A percentile compares a stretch with the other conserved stretches of the same genome.
Evolutionary conservation across 2,113 vertebrate genomes (phyloP).

Genomic region (human): DNA sequence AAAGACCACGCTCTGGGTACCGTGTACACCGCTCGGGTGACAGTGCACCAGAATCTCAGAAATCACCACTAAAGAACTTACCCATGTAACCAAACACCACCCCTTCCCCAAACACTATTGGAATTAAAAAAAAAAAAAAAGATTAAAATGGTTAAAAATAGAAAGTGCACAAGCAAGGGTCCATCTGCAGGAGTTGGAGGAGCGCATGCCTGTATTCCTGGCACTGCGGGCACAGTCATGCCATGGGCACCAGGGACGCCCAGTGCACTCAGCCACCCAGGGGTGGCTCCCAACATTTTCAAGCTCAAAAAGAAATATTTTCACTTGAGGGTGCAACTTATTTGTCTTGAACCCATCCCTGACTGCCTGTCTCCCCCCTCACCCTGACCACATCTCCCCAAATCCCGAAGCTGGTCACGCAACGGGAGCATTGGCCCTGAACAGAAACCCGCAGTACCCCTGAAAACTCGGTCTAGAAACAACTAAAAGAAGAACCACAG

Average conservation of each 20-base stretch:
- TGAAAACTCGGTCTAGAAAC: neutral
- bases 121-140: no score
- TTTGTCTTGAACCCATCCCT: fast-evolving
- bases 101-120: no score
- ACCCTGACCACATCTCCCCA: fast-evolving
- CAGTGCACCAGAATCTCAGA: no score
- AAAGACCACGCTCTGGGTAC: no score
- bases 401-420: neutral
- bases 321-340: fast-evolving
- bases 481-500: neutral
- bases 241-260: fast-evolving
- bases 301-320: neutral
- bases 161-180: no score
- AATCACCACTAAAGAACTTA: no score
- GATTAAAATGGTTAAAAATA: no score
- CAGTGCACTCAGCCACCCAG: fast-evolving
- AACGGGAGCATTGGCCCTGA: fast-evolving
- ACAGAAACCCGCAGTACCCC: neutral
- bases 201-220: fast-evolving
- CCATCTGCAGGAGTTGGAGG: fast-evolving
- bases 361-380: neutral
- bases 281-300: neutral
- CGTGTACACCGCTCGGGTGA: no score
- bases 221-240: fast-evolving
- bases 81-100: no score